Base-by-base conservation (phyloP, 2,888 invertebrate species). In the Zelleria hepariella region DNA sequence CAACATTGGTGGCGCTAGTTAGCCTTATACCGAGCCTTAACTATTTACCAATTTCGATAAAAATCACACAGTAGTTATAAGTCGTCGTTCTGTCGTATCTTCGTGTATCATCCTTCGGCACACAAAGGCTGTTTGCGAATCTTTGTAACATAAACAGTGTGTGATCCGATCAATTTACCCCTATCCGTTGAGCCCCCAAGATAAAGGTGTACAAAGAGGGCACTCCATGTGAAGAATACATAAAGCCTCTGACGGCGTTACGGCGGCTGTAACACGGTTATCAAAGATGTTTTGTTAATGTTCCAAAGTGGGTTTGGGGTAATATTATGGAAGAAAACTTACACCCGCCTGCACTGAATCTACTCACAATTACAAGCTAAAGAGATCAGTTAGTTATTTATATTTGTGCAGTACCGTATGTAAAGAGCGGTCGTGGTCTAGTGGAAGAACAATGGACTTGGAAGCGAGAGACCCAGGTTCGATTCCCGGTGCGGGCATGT, bases 91-190 rank as follows among this genome's bases (percentile, higher is more conserved):
- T 42, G 32, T 10, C 15, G 15, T 42, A 4, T 42, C 4, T 15
- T 42, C 32, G 1, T n/a, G 32, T 15, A 26, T 70, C 67, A 68
- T 65, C 62, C 63, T 62, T 68, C 66, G 60, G 59, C 68, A 72
- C 69, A 77, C 76, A 77, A 75, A 75, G 72, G 72, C 64, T 78
- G 74, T 79, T 78, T 76, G 75, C 75, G 75, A 78, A 77, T 77
- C 76, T 75, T 70, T 58, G 69, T 67, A 68, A 68, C 68, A 73
- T 73, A 78, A 78, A 77, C 76, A 78, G 67, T 68, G 71, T 73
- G 70, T 77, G 74, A 76, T 74, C 74, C 73, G 74, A 78, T 78
- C 73, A 70, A 62, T 67, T 69, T 70, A 68, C 68, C 70, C 68
- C 65, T 65, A 66, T 65, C 67, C 66, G 48, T 26, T 32, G 57